Evolutionary conservation across 1,140 invertebrate species (phyloP).

Genomic region (Propsilocerus akamusi): DNA sequence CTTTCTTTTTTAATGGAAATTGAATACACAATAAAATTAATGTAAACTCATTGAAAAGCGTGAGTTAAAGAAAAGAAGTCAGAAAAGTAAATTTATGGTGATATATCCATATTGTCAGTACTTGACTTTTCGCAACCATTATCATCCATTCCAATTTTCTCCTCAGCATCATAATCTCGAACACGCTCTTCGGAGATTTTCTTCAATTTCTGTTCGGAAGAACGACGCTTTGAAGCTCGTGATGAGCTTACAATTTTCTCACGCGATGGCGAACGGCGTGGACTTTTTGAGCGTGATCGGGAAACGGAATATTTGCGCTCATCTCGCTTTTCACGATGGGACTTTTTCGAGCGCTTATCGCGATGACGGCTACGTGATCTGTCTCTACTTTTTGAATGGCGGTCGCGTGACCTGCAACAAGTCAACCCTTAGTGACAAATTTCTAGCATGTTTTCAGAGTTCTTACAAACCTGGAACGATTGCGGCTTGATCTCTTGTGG

Average conservation of each 20-base stretch:
- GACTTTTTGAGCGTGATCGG: conserved; percentile 19
- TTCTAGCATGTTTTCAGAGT: neutral
- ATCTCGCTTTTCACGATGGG: conserved; percentile 10
- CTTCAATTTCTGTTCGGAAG: conserved; percentile 19
- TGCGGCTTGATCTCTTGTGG: neutral
- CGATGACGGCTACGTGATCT: conserved; percentile 5
- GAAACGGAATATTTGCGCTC: conserved; percentile 12
- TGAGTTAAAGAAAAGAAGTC: neutral
- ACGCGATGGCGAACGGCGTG: conserved; percentile 4
- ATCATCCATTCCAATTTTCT: conserved; percentile 24
- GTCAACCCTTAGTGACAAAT: neutral
- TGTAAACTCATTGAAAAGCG: too few species aligned
- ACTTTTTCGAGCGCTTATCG: conserved; percentile 6
- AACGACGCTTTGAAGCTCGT: conserved; percentile 11
- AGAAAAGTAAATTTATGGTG: conserved; percentile 9
- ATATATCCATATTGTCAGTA: conserved; percentile 38
- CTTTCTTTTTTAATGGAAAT: too few species aligned
- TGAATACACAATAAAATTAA: too few species aligned
- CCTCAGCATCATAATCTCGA: conserved; percentile 32
- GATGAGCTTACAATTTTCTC: neutral
- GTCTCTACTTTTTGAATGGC: neutral
- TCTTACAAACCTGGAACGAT: neutral
- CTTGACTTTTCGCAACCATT: conserved; percentile 12
- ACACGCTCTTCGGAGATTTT: conserved; percentile 17
- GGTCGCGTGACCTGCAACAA: too few species aligned